A percentile compares a stretch with the other conserved stretches of the same genome.
Evolutionary conservation across 2,888 invertebrate genomes (phyloP).

Genomic region (Rotaria macrura): DNA sequence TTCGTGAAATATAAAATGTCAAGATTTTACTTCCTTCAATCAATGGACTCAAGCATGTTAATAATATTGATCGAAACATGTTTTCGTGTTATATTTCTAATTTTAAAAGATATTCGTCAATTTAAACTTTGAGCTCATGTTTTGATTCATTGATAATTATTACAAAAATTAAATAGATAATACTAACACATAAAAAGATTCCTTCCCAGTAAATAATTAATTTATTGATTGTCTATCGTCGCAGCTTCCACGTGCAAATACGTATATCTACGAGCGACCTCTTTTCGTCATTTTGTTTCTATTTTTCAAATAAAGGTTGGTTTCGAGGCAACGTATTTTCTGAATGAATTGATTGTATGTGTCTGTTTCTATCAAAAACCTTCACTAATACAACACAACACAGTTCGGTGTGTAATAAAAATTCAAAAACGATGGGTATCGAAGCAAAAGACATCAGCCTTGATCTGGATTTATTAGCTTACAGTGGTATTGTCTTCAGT

Average conservation of each 20-base stretch:
- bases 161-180: too few species aligned
- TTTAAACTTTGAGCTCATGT: too few species aligned
- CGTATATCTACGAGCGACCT: not conserved
- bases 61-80: too few species aligned
- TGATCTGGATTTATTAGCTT: constrained; percentile 29
- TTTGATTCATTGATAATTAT: too few species aligned
- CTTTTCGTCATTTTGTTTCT: not conserved
- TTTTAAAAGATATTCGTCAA: too few species aligned
- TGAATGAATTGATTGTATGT: not conserved
- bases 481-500: constrained; percentile 26
- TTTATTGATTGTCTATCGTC: too few species aligned
- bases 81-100: too few species aligned
- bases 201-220: too few species aligned
- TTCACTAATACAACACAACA: not conserved
- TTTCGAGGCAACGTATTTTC: not conserved
- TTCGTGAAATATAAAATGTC: too few species aligned
- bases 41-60: too few species aligned
- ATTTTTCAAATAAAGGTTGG: not conserved
- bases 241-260: not conserved
- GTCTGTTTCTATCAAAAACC: not conserved
- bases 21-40: too few species aligned
- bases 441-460: constrained; percentile 30
- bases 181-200: too few species aligned
- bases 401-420: not conserved
- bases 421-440: constrained; percentile 29